Percentiles rank a stretch among this genome's conserved stretches.
Conservation (phyloP, 2,797 vertebrate species). For the Pampus argenteus region DNA sequence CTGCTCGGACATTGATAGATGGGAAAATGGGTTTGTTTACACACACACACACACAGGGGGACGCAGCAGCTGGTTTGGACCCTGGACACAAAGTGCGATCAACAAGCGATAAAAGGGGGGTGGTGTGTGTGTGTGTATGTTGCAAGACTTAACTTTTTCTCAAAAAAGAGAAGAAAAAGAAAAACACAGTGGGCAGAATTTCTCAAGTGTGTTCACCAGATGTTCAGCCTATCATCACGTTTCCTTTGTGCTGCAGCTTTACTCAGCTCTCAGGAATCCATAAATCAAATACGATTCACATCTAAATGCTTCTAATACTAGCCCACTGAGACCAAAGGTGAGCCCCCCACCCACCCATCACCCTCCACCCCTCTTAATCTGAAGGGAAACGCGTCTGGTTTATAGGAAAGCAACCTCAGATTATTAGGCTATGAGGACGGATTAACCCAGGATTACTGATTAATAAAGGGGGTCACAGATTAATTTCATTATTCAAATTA, state of each 20-base stretch:
- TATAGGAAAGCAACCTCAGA: slow-evolving; percentile 4
- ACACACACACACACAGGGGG: slow-evolving; percentile 26
- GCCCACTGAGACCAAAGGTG: slow-evolving; percentile 38
- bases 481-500: slow-evolving; percentile 37
- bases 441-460: slow-evolving; percentile 53
- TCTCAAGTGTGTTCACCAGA: slow-evolving; percentile 61
- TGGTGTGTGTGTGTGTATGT: slow-evolving; percentile 33
- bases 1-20: slow-evolving; percentile 66
- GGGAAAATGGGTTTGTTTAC: slow-evolving; percentile 66
- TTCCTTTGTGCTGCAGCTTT: background rate
- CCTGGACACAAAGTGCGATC: slow-evolving; percentile 55
- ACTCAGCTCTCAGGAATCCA: slow-evolving; percentile 39
- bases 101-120: slow-evolving; percentile 39
- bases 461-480: slow-evolving; percentile 59
- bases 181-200: slow-evolving; percentile 8
- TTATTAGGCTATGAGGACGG: background rate
- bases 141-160: slow-evolving; percentile 51
- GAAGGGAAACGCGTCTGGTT: slow-evolving; percentile 8
- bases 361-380: slow-evolving; percentile 21
- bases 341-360: no score
- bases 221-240: slow-evolving; percentile 44
- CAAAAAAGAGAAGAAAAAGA: background rate
- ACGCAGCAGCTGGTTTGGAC: slow-evolving; percentile 62
- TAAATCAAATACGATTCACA: no score
- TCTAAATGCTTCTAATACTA: background rate